Base-by-base conservation (phyloP, 2,888 invertebrate genomes). In the Drosophila stalkeri region DNA sequence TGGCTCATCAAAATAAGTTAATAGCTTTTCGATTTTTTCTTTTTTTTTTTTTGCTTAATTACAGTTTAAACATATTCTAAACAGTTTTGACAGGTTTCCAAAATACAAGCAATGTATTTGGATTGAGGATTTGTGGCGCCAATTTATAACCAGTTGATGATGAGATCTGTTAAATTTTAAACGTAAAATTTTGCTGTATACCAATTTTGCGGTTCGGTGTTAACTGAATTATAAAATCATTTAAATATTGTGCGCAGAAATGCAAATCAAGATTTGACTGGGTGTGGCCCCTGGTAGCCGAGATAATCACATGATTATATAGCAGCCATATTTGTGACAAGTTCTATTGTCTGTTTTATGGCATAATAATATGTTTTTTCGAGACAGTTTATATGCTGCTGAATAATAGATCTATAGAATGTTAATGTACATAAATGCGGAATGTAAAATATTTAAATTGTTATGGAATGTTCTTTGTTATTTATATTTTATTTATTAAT, bases 1-100 rank as follows among this genome's bases (percentile, higher is more conserved):
- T 85, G 75, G 85, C 74, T 85, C 89, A 85, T 85, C 89, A 84
- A 87, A 82, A 70, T 87, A 80, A 79, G 88, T 68, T 87, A 80
- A 87, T 84, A 47, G 69, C 69, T 61, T 75, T 80, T 77, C 67
- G 65, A 57, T 52, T 77, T 27, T 27, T 27, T 27, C 6, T 27
- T 27, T 27, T 27, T 79, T 86, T 79, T 49, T 81, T 80, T 83
- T 80, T 67, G 77, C 73, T 84, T 85, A 84, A 85, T 89, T 84
- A 82, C 64, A 64, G 59, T 62, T 57, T 80, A 74, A 85, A 74
- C 47, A 67, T 68, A 82, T 77, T 79, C 80, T 68, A 64, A 81
- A 71, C 46, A 62, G 70, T 71, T 88, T 88, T 77, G 83, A 88
- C 81, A 71, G 70, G 64, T 68, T 68, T 63, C 56, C 56, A 54